Base-by-base conservation (phyloP, 53 echinoderm and acorn worm genomes). In the Luidia sarsii region DNA sequence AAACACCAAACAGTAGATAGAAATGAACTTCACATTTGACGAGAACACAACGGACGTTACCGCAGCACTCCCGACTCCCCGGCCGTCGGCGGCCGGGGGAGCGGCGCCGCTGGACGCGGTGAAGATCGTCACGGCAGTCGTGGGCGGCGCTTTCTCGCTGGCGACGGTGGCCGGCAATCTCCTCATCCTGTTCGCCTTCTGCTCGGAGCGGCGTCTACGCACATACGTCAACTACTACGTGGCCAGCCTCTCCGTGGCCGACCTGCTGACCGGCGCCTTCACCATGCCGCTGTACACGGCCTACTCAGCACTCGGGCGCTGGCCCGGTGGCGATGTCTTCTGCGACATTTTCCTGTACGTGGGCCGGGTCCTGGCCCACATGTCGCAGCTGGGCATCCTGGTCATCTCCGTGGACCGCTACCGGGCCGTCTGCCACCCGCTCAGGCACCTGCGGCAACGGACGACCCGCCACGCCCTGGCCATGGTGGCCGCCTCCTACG, bases 201-300 rank as follows among this genome's bases (percentile, higher is more conserved):
- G 55, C 37, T 62, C 54, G 5, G 81, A 70, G 30, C 60, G 48
- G 21, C 57, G 70, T 13, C 60, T 87, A 25, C 87, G 71, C 11
- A 81, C 71, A 14, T 87, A 87, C 81, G 64, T 59, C 68, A 87
- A 87, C 62, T 87, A 87, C 43, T 87, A 80, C 75, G 63, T 87
- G 23, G 22, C 81, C 11, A 63, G 81, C 22, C 71, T 87, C n/a
- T 81, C 87, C 14, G n/a, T 87, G 5, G 24, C 80, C 1, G 87
- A 87, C 55, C 7, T 87, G 5, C 34, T 72, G 19, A 73, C 70
- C 10, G 84, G 71, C 4, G 70, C 60, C 13, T 15, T 64, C 15
- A 67, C 83, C 32, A 89, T 89, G 89, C 89, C 89, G 0, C 49
- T 89, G 15, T 83, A 75, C 69, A 68, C 83, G 29, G 55, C 70